phyloP scores from a whole-genome alignment of 2,888 invertebrate genomes.

The Chrysotoxum bicinctum region DNA sequence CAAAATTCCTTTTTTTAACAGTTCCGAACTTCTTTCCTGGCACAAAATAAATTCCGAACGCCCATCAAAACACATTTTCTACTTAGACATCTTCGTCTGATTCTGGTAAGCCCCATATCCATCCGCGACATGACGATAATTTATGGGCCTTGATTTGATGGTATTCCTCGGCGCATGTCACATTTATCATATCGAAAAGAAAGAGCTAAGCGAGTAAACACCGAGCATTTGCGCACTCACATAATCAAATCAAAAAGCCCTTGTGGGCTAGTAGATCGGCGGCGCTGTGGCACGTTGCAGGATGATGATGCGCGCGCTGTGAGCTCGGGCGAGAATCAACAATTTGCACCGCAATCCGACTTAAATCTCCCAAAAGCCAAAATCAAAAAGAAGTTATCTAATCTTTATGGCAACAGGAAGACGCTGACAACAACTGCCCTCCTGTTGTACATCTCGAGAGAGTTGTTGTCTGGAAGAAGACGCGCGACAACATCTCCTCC shows the following conservation, averaged over 20 bases:
- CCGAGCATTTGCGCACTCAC: conserved; percentile 15
- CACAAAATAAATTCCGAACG: conserved; percentile 13
- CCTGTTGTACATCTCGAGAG: conserved; percentile 42
- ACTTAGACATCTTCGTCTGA: conserved; percentile 9
- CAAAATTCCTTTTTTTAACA: not conserved
- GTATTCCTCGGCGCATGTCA: conserved; percentile 60
- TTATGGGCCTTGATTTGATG: conserved; percentile 68
- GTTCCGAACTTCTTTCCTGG: not conserved
- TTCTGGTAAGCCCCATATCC: conserved; percentile 14
- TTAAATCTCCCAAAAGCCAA: conserved; percentile 53
- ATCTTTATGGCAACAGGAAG: conserved; percentile 72
- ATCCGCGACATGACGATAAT: conserved; percentile 51
- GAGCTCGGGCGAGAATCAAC: conserved; percentile 37
- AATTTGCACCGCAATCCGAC: conserved; percentile 69
- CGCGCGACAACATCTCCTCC: conserved; percentile 46
- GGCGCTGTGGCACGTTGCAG: not conserved
- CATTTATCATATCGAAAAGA: conserved; percentile 68
- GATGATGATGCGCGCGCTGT: not conserved
- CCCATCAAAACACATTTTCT: conserved; percentile 3
- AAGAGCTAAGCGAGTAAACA: conserved; percentile 36
- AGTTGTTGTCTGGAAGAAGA: conserved; percentile 38
- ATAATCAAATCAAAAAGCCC: conserved; percentile 63
- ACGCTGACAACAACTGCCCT: conserved; percentile 70
- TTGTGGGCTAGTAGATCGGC: conserved; percentile 31
- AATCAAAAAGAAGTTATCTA: conserved; percentile 69